These are phyloP conservation scores for Mormyrus lacerda DNA, from an alignment of 2,113 vertebrate species.

Conservation along the genomic window DNA sequence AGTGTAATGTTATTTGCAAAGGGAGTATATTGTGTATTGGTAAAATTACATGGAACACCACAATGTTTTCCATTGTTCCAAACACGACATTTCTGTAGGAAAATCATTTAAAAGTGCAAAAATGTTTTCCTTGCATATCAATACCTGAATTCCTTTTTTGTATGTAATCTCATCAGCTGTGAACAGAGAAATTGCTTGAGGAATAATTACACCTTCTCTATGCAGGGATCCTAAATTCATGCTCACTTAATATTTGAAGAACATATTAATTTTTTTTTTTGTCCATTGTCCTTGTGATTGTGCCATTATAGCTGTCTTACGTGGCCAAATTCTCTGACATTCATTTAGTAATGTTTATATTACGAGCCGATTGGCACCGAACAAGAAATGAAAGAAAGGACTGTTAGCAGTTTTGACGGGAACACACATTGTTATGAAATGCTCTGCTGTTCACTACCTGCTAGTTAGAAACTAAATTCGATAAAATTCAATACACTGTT, in stretches of 20 bases:
- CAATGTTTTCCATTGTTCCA: neutral
- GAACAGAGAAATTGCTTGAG: neutral
- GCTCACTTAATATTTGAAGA: neutral
- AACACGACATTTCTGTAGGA: neutral
- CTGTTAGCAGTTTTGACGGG: neutral
- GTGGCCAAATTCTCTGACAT: constrained; percentile 27
- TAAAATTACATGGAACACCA: neutral
- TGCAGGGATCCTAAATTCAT: neutral
- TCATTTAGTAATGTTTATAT: constrained; percentile 11
- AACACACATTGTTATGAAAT: neutral
- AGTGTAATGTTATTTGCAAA: neutral
- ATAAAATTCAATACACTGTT: constrained; percentile 28
- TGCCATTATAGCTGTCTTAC: constrained; percentile 28
- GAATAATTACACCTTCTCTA: neutral
- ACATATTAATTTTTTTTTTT: constrained; percentile 26
- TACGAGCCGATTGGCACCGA: neutral
- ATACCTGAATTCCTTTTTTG: neutral
- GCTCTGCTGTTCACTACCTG: neutral
- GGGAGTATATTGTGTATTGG: neutral
- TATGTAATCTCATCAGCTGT: neutral
- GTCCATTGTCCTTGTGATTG: constrained; percentile 18
- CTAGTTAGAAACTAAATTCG: neutral
- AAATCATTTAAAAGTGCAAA: neutral
- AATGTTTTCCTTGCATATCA: neutral
- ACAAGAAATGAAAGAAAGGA: neutral